Evolutionary conservation across 2,797 vertebrate genomes (phyloP), one percentile per base, ranked within the genome.

Genomic region (Phylloscopus collybita): DNA sequence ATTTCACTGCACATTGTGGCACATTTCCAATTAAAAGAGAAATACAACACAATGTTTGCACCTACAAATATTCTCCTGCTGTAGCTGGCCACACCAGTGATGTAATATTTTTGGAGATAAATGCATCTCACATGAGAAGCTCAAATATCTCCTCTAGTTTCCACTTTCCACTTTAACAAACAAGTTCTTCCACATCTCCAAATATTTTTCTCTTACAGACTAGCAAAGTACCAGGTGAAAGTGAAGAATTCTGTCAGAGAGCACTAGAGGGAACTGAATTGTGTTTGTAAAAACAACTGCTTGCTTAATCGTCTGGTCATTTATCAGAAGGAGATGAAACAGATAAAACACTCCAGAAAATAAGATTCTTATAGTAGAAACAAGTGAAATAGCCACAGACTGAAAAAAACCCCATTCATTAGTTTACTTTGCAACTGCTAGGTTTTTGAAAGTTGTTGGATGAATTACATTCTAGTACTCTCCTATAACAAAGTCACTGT

Each of bases 351-450:
- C 9, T 66, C 10, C 6, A 53, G 29, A 61, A 92, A 73, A 70
- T 21, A 45, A 18, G 9, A 71, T 57, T 30, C 42, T 78, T 60
- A 49, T 19, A 60, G 19, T 36, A 22, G 23, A 86, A 73, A 65
- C 7, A 47, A 87, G 13, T n/a, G 27, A 71, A 88, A 80, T 6
- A 80, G 3, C 20, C 16, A 69, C 25, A 36, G 18, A 34, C n/a
- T 2, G 6, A 78, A 84, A 94, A 93, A 73, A 8, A 7, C 0
- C 0, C 0, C 3, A 40, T 21, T 69, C 2, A 36, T 67, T 85
- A 67, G 2, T 60, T 80, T 69, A 57, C 13, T 53, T 2, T 44
- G 26, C 15, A 94, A 30, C 9, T 42, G 26, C 12, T 72, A 81
- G 36, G 13, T 44, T 76, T 90, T 42, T 67, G 13, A 27, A 86